Percentiles rank a stretch among this genome's conserved stretches.
Conservation (phyloP, 64 coral and sea anemone genomes). For the Platygyra sinensis region DNA sequence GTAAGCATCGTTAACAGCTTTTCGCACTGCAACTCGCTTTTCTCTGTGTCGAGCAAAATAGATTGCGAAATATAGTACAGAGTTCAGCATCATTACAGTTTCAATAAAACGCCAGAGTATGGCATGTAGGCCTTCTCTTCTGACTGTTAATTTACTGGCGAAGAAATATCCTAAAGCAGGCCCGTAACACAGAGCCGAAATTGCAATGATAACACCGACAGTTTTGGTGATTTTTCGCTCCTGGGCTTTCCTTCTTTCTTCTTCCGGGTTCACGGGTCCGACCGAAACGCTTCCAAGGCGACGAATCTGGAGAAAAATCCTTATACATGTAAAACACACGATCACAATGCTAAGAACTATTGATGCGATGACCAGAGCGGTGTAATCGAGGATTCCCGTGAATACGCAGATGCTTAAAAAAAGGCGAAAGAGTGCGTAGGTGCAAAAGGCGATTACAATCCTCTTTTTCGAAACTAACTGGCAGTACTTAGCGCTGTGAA, state of each 20-base stretch:
- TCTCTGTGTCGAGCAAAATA: constrained; percentile 33
- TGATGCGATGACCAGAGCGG: constrained; percentile 3
- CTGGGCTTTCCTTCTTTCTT: constrained; percentile 21
- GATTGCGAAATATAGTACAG: constrained; percentile 4
- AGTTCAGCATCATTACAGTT: constrained; percentile 36
- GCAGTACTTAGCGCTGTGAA: constrained; percentile 4
- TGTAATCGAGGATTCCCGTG: constrained; percentile 32
- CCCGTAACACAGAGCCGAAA: not conserved
- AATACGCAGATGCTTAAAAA: constrained; percentile 37
- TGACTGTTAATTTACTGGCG: not conserved
- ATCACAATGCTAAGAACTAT: constrained; percentile 27
- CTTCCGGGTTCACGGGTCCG: not conserved
- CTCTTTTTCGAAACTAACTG: constrained; percentile 19
- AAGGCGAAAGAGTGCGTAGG: constrained; percentile 29
- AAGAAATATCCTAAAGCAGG: constrained; percentile 19
- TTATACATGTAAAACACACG: not conserved
- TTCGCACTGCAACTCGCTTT: constrained; percentile 7
- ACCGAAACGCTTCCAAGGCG: not conserved
- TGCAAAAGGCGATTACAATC: not conserved
- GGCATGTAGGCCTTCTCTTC: not conserved
- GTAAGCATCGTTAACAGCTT: not conserved
- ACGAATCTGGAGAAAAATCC: constrained; percentile 16
- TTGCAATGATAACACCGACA: not conserved
- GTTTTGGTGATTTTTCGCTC: constrained; percentile 36
- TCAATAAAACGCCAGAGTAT: constrained; percentile 38